These are phyloP conservation scores for Chrysogorgia sp. DNA, from an alignment of 92 coral and sea anemone species.

Conservation along the genomic window DNA sequence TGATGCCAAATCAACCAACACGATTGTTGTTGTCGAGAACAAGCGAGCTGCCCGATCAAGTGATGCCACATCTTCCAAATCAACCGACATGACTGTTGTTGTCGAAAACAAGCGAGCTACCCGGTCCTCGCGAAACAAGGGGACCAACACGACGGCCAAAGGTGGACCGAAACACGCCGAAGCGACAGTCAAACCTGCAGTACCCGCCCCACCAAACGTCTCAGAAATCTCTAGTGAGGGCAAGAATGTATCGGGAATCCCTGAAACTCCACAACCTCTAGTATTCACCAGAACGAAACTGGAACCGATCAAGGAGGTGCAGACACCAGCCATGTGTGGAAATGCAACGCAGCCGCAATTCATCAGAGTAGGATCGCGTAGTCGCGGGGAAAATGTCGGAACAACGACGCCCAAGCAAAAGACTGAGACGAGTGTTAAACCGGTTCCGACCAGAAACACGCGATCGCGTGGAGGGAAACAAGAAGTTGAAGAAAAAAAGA, in stretches of 20 bases:
- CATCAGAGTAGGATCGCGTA: constrained; percentile 39
- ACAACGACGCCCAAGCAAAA: background rate
- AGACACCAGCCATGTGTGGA: constrained; percentile 67
- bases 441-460: no score
- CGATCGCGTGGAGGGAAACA: no score
- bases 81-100: background rate
- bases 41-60: background rate
- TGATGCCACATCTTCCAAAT: background rate
- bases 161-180: background rate
- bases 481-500: no score
- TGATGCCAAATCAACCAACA: background rate
- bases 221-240: constrained; percentile 47
- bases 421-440: no score
- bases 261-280: constrained; percentile 80
- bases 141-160: constrained; percentile 19
- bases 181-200: constrained; percentile 1
- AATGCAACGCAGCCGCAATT: constrained; percentile 27
- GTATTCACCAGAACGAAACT: constrained; percentile 72
- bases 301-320: constrained; percentile 80
- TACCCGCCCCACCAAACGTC: constrained; percentile 21
- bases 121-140: constrained; percentile 17
- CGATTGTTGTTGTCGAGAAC: background rate
- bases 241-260: constrained; percentile 56
- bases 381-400: constrained; percentile 1
- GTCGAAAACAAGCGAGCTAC: background rate